These are phyloP conservation scores for Operophtera brumata DNA, from an alignment of 2,888 invertebrate genomes.

Conservation along the genomic window DNA sequence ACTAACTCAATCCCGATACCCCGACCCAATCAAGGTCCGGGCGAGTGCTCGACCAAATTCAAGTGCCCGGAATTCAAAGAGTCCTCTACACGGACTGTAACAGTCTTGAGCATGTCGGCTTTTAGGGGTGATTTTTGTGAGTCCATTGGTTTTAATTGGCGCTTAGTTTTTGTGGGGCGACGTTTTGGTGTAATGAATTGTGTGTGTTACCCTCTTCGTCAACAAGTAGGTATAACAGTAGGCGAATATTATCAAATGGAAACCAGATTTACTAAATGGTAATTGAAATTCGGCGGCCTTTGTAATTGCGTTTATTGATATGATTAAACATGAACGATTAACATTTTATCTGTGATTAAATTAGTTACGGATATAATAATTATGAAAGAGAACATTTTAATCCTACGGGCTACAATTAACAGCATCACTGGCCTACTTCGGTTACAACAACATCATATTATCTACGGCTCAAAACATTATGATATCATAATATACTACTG, in stretches of 20 bases:
- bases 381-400: conserved; percentile 1
- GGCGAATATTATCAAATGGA: neutral
- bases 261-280: neutral
- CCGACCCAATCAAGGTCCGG: conserved; percentile 59
- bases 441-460: neutral
- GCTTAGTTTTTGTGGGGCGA: conserved; percentile 52
- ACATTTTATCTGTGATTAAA: conserved; percentile 9
- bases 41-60: conserved; percentile 56
- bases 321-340: conserved; percentile 12
- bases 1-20: conserved; percentile 64
- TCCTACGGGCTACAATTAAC: conserved; percentile 7
- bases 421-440: neutral
- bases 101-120: conserved; percentile 43
- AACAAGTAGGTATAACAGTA: neutral
- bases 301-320: conserved; percentile 22
- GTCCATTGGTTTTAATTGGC: conserved; percentile 66
- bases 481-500: neutral
- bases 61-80: conserved; percentile 48
- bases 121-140: conserved; percentile 47
- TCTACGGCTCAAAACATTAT: no score
- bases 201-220: conserved; percentile 16
- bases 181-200: conserved; percentile 52
- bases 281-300: conserved; percentile 14
- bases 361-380: neutral
- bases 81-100: conserved; percentile 42